Percentiles rank a stretch among this genome's conserved stretches.
Conservation (phyloP, 2,797 vertebrate genomes). For the Pangasius sanitwongsei region DNA sequence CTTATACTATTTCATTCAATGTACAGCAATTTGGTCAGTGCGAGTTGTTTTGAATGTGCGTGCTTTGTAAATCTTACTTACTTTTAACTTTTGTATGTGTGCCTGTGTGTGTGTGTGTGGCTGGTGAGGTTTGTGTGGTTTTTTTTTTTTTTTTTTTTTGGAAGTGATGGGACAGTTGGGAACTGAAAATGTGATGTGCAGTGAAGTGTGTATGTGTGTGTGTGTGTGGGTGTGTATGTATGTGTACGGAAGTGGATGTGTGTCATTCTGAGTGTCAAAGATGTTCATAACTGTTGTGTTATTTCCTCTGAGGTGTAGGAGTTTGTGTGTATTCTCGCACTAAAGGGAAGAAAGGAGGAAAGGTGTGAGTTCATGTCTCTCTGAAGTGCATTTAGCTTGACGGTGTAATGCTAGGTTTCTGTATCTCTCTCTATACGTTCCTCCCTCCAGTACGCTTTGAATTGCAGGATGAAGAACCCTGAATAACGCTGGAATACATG, state of each 20-base stretch:
- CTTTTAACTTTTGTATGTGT: background rate
- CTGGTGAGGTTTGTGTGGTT: background rate
- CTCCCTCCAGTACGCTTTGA: background rate
- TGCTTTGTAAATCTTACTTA: background rate
- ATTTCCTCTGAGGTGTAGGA: constrained; percentile 36
- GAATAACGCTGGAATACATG: constrained; percentile 5
- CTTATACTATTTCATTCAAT: background rate
- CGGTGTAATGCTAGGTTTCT: constrained; percentile 31
- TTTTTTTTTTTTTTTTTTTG: constrained; percentile 10
- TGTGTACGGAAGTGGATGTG: background rate
- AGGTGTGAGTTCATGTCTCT: constrained; percentile 42
- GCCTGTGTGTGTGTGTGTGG: constrained; percentile 14
- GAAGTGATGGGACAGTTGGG: constrained; percentile 19
- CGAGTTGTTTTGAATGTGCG: background rate
- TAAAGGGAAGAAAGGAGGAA: constrained; percentile 24
- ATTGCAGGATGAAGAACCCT: background rate
- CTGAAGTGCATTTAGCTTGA: constrained; percentile 33
- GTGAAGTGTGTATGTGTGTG: background rate
- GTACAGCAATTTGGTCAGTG: no score
- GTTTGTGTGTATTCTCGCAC: constrained; percentile 23
- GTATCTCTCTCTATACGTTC: constrained; percentile 7
- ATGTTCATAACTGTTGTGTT: constrained; percentile 39
- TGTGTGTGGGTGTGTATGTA: no score
- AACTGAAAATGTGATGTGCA: constrained; percentile 14
- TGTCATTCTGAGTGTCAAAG: constrained; percentile 25